These are phyloP conservation scores for Nibea coibor DNA, from an alignment of 2,113 vertebrate species.

Conservation along the genomic window DNA sequence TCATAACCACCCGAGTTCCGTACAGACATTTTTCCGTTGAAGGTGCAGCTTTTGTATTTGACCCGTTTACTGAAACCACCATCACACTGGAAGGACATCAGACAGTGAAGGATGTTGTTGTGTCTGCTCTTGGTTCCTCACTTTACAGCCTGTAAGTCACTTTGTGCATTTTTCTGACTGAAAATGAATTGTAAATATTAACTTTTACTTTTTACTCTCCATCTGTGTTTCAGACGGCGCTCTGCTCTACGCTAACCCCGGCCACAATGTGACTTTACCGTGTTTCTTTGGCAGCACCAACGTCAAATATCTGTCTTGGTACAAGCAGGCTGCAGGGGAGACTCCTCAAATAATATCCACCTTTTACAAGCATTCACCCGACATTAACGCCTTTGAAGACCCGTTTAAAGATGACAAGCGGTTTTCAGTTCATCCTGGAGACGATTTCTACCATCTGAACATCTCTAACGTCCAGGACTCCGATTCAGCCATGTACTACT, in stretches of 20 bases:
- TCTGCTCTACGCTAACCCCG: slow-evolving; percentile 25
- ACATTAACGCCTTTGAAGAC: slow-evolving; percentile 13
- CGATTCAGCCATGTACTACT: slow-evolving; percentile 72
- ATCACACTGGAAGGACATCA: not conserved
- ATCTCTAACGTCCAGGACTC: slow-evolving; percentile 48
- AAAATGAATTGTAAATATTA: not conserved
- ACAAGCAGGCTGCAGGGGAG: slow-evolving; percentile 62
- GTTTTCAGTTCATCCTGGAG: slow-evolving; percentile 16
- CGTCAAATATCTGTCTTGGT: slow-evolving; percentile 54
- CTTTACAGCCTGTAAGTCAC: slow-evolving; percentile 43
- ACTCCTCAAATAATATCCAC: slow-evolving; percentile 42
- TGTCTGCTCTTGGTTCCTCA: slow-evolving; percentile 17
- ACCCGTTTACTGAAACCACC: slow-evolving; percentile 10
- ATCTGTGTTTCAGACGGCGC: slow-evolving; percentile 47
- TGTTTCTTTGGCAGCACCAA: slow-evolving; percentile 29
- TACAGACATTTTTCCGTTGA: slow-evolving; percentile 19
- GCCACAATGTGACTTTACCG: slow-evolving; percentile 54
- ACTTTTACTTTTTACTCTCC: not conserved
- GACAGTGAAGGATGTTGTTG: slow-evolving; percentile 55
- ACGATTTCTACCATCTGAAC: slow-evolving; percentile 41
- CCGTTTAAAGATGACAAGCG: slow-evolving; percentile 43
- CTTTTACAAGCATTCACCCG: slow-evolving; percentile 5
- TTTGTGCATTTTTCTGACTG: not conserved
- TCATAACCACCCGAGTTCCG: not conserved
- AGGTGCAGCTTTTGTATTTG: not conserved